Evolutionary conservation across 2,113 vertebrate genomes (phyloP).

Genomic region (Rallus limicola): DNA sequence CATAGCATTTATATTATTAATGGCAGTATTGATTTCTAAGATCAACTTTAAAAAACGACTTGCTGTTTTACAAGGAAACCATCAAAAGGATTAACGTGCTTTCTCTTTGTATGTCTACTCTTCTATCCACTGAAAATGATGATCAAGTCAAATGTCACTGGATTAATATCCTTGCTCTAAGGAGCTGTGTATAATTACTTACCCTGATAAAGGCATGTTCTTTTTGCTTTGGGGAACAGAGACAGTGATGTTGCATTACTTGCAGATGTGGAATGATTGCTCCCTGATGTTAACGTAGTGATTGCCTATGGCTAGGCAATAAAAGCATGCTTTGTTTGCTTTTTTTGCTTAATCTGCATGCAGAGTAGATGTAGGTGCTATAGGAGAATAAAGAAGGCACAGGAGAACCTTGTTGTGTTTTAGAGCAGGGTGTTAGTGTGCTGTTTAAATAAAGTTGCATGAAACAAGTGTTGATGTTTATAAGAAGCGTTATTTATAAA

Average conservation of each 20-base stretch:
- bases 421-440: neutral
- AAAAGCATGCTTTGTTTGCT: neutral
- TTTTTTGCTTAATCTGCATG: neutral
- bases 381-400: neutral
- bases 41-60: conserved; percentile 6
- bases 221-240: neutral
- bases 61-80: conserved; percentile 44
- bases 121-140: neutral
- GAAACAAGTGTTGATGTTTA: neutral
- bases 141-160: neutral
- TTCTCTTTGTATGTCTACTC: neutral
- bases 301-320: neutral
- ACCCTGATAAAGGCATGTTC: neutral
- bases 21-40: conserved; percentile 15
- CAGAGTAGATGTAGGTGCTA: neutral
- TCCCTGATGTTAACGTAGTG: neutral
- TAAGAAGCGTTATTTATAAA: conserved; percentile 2
- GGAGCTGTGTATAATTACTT: neutral
- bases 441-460: conserved; percentile 10
- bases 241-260: neutral
- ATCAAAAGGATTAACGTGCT: conserved; percentile 16
- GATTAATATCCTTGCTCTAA: neutral
- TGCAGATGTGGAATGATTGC: neutral
- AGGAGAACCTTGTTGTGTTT: neutral
- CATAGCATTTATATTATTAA: neutral